Conservation (phyloP, 2,797 vertebrate species). For the Dipus sagitta region DNA sequence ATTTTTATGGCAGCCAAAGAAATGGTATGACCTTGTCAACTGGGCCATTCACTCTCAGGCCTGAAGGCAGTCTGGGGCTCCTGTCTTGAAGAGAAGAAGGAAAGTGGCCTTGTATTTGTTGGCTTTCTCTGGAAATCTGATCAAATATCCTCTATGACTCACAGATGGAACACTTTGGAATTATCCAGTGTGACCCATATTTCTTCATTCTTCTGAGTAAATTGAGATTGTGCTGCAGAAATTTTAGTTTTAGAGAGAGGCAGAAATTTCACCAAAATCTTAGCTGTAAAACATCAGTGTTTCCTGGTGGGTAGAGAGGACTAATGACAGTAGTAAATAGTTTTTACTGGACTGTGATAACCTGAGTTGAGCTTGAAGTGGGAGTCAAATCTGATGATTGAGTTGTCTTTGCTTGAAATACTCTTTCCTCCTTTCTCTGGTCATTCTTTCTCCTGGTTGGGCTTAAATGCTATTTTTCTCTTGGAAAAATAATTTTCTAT, state of each 20-base stretch:
- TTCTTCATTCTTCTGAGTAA: constrained; percentile 14
- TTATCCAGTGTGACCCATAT: constrained; percentile 36
- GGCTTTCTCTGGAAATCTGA: constrained; percentile 39
- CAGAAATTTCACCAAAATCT: constrained; percentile 26
- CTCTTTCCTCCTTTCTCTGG: neutral
- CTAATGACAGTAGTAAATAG: neutral
- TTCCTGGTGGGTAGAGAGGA: neutral
- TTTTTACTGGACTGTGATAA: neutral
- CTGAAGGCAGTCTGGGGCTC: constrained; percentile 9
- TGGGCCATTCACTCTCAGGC: constrained; percentile 20
- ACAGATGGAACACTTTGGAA: constrained; percentile 21
- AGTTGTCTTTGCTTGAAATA: constrained; percentile 19
- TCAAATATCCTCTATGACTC: neutral
- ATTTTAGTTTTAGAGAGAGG: neutral
- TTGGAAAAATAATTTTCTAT: neutral
- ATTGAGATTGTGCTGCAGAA: constrained; percentile 25
- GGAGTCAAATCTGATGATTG: constrained; percentile 9
- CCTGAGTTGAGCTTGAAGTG: neutral
- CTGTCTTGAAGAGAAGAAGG: neutral
- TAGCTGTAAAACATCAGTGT: constrained; percentile 3
- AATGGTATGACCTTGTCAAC: constrained; percentile 73
- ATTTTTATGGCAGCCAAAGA: constrained; percentile 83
- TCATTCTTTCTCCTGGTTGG: neutral
- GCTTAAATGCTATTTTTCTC: constrained; percentile 32
- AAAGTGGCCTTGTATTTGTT: neutral